A percentile compares a stretch with the other conserved stretches of the same genome.
phyloP scores from a whole-genome alignment of 2,797 vertebrate species.

The Echiichthys vipera region DNA sequence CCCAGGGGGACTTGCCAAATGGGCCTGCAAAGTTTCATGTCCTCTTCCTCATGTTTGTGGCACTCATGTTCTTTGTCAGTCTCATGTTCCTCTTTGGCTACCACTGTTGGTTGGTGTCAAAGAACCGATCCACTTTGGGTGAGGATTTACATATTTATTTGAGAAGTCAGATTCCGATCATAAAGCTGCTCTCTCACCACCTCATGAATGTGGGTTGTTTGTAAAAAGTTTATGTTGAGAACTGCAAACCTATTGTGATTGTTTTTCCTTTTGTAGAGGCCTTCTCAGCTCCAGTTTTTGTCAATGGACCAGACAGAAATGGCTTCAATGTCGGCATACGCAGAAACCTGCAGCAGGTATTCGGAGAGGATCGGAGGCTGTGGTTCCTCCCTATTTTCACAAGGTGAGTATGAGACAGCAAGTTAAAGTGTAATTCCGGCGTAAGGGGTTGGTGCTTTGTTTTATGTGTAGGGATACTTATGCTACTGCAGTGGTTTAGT shows the following conservation, averaged over 20 bases:
- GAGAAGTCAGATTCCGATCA: conserved; percentile 4
- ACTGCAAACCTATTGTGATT: conserved; percentile 23
- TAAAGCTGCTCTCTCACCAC: background rate
- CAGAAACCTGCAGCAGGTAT: conserved; percentile 94
- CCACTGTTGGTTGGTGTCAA: conserved; percentile 96
- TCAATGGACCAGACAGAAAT: conserved; percentile 92
- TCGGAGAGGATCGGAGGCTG: conserved; percentile 91
- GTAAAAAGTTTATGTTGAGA: background rate
- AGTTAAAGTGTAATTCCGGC: too few relatives aligned
- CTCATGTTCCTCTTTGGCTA: conserved; percentile 98
- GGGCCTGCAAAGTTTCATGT: conserved; percentile 94
- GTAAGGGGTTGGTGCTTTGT: too few relatives aligned
- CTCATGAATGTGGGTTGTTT: background rate
- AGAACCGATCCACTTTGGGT: conserved; percentile 98
- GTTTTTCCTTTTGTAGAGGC: conserved; percentile 87
- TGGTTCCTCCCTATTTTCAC: conserved; percentile 95
- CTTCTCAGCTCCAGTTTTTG: conserved; percentile 94
- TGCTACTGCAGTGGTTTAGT: too few relatives aligned
- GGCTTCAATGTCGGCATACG: conserved; percentile 93
- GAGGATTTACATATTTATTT: conserved; percentile 69
- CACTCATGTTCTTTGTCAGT: conserved; percentile 97
- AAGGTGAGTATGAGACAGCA: conserved; percentile 81
- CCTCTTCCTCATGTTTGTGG: conserved; percentile 97
- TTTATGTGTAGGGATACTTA: too few relatives aligned
- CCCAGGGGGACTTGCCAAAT: conserved; percentile 90